A percentile compares a stretch with the other conserved stretches of the same genome.
These are phyloP conservation scores for Arbacia lixula DNA, from an alignment of 53 echinoderm and acorn worm species.

Conservation along the genomic window DNA sequence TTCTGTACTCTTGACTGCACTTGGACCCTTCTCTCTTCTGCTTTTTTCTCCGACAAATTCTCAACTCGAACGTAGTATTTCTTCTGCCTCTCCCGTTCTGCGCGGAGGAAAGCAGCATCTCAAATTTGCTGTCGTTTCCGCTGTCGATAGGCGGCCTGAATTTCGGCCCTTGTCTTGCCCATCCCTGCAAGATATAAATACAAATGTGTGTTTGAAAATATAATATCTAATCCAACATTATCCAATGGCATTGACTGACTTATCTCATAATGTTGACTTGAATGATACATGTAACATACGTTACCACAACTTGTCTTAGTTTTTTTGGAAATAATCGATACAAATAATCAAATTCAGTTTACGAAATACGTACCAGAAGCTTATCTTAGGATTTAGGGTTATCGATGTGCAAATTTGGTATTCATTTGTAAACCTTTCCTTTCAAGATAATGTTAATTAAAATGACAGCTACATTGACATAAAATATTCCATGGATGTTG, in stretches of 20 bases:
- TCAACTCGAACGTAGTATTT: slow-evolving; percentile 49
- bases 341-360: neutral
- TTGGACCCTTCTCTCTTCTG: neutral
- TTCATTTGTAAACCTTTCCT: too few relatives aligned
- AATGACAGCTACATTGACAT: too few relatives aligned
- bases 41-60: slow-evolving; percentile 31
- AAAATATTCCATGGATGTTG: neutral
- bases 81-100: slow-evolving; percentile 25
- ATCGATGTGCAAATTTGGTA: neutral
- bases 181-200: neutral
- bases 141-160: slow-evolving; percentile 53
- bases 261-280: neutral
- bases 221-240: neutral
- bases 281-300: too few relatives aligned
- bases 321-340: neutral
- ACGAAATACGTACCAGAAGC: neutral
- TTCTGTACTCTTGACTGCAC: slow-evolving; percentile 29
- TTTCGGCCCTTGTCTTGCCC: slow-evolving; percentile 41
- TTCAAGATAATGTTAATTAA: too few relatives aligned
- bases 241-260: neutral
- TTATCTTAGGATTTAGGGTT: neutral
- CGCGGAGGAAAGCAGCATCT: slow-evolving; percentile 42
- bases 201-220: neutral
- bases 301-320: slow-evolving; percentile 7
- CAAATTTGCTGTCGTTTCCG: slow-evolving; percentile 45